Evolutionary conservation across 2,797 vertebrate genomes (phyloP).

Genomic region (Micromesistius poutassou): DNA sequence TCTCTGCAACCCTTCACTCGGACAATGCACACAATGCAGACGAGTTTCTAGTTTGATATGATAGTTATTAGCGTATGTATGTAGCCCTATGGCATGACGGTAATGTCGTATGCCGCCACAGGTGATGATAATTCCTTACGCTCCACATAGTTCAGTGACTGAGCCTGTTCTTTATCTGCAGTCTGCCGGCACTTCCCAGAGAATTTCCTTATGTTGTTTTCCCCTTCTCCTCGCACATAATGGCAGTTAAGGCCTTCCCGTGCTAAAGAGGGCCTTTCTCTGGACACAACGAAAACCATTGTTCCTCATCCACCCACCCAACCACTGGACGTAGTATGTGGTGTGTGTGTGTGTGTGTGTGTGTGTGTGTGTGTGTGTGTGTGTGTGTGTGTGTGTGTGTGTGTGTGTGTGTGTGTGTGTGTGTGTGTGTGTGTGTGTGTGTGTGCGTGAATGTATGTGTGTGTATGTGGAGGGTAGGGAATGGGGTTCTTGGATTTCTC

Average conservation of each 20-base stretch:
- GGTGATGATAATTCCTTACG: background rate
- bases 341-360: slow-evolving; percentile 52
- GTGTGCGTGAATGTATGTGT: slow-evolving; percentile 36
- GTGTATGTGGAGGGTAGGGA: slow-evolving; percentile 45
- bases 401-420: slow-evolving; percentile 46
- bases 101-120: background rate
- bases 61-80: background rate
- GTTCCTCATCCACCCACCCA: slow-evolving; percentile 52
- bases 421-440: slow-evolving; percentile 45
- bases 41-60: background rate
- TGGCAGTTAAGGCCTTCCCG: background rate
- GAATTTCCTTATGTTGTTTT: slow-evolving; percentile 49
- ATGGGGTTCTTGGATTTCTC: slow-evolving; percentile 57
- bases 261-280: slow-evolving; percentile 43
- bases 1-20: background rate
- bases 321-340: slow-evolving; percentile 30
- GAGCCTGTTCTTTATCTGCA: background rate
- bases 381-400: slow-evolving; percentile 38
- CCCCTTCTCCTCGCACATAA: slow-evolving; percentile 4
- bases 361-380: slow-evolving; percentile 40
- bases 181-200: slow-evolving; percentile 32
- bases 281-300: slow-evolving; percentile 69
- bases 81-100: background rate
- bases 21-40: background rate
- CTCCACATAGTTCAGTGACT: background rate